These are phyloP conservation scores for Ahaetulla prasina DNA, from an alignment of 2,113 vertebrate genomes.

Conservation along the genomic window DNA sequence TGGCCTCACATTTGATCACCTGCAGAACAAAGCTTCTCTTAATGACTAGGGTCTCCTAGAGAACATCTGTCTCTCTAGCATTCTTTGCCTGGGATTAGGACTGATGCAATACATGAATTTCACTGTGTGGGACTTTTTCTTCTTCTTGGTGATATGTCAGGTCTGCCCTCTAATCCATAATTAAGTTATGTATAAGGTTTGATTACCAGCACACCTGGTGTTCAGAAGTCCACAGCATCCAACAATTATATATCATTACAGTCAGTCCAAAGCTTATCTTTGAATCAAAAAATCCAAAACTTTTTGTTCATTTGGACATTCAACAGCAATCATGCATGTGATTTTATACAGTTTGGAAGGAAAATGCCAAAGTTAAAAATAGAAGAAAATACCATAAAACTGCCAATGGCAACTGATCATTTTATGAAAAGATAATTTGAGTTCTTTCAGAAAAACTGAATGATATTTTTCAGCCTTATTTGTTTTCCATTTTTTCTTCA, in stretches of 20 bases:
- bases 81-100: not conserved
- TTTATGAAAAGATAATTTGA: not conserved
- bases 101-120: not conserved
- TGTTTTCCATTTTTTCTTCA: not conserved
- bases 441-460: not conserved
- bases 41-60: not conserved
- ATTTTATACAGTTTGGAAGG: not conserved
- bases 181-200: not conserved
- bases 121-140: not conserved
- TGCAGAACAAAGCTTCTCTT: not conserved
- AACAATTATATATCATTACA: not conserved
- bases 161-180: not conserved
- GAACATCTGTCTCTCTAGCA: not conserved
- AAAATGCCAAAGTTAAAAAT: not conserved
- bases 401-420: not conserved
- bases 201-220: not conserved
- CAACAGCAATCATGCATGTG: not conserved
- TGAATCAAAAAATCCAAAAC: not conserved
- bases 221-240: not conserved
- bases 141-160: not conserved
- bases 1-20: not conserved
- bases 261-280: not conserved
- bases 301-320: not conserved
- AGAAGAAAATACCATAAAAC: not conserved
- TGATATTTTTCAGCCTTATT: not conserved